Base-by-base conservation (phyloP, 2,888 invertebrate genomes). In the Lepidonotus clava region DNA sequence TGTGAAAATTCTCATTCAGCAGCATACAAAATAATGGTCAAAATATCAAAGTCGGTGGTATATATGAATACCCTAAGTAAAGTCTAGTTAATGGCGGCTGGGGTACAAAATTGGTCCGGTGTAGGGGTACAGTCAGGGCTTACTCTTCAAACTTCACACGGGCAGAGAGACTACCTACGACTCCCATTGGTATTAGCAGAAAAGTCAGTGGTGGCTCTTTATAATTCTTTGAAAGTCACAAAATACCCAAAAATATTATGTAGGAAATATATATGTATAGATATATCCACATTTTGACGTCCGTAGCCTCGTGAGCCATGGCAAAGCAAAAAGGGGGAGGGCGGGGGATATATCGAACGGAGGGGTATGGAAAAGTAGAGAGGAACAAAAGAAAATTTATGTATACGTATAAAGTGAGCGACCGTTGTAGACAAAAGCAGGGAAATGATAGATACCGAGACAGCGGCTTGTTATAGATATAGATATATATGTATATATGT, bases 201-300 rank as follows among this genome's bases (percentile, higher is more conserved):
- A 80, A 51, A 80, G 80, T 41, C 14, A 8, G 24, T 51, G 41
- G 41, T 32, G 80, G 28, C 46, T 80, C 24, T n/a, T 51, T 51
- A 14, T 51, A 51, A 51, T 51, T 14, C 51, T 80, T 80, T 24
- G 80, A 80, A 80, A 80, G 80, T 80, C 80, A 80, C 80, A 80
- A 80, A 80, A 80, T 80, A 80, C 80, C 80, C 80, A 80, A 80
- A 80, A 80, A 80, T 41, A 80, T 80, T n/a, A n/a, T n/a, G n/a
- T n/a, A n/a, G n/a, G n/a, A 71, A 71, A 71, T 71, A 46, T 46
- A 18, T 46, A 71, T 71, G 38, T 71, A 71, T 71, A 71, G n/a
- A n/a, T 71, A 38, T 71, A 40, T 80, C 80, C 46, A 80, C 51
- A 80, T 41, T 46, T 80, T 46, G 28, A 80, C 46, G 80, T 80